These are phyloP conservation scores for Phocoena sinus DNA, from an alignment of 2,113 vertebrate species.

Conservation along the genomic window DNA sequence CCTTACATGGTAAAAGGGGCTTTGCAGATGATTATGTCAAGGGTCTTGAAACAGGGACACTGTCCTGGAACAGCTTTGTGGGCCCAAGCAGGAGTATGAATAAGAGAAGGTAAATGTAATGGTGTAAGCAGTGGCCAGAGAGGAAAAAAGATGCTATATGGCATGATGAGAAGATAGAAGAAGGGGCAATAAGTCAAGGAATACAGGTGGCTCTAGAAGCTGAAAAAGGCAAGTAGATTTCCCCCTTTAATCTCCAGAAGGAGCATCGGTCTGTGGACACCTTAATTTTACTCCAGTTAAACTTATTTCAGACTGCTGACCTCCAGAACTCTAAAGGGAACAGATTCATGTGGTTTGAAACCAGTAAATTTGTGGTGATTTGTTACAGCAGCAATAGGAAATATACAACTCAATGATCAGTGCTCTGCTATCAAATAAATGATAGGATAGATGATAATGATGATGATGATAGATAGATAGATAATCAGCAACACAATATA, in stretches of 20 bases:
- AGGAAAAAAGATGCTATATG: not conserved
- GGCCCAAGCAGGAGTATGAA: not conserved
- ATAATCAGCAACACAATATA: not conserved
- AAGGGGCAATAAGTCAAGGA: not conserved
- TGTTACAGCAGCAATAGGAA: not conserved
- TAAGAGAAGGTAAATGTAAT: not conserved
- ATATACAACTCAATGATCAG: not conserved
- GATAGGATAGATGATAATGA: not conserved
- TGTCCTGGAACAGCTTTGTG: not conserved
- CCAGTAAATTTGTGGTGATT: not conserved
- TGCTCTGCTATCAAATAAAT: not conserved
- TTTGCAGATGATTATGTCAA: not conserved
- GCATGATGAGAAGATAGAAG: not conserved
- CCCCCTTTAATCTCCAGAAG: not conserved
- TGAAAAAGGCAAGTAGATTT: not conserved
- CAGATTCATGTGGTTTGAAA: not conserved
- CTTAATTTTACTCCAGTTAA: not conserved
- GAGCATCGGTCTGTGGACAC: rapidly evolving
- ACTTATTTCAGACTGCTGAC: not conserved
- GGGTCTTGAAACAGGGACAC: not conserved
- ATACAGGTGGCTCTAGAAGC: not conserved
- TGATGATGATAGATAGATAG: not conserved
- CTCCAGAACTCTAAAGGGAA: not conserved
- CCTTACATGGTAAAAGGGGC: not conserved
- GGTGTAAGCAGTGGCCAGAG: too few relatives aligned